phyloP scores from a whole-genome alignment of 2,113 vertebrate species.

The Corythoichthys intestinalis region DNA sequence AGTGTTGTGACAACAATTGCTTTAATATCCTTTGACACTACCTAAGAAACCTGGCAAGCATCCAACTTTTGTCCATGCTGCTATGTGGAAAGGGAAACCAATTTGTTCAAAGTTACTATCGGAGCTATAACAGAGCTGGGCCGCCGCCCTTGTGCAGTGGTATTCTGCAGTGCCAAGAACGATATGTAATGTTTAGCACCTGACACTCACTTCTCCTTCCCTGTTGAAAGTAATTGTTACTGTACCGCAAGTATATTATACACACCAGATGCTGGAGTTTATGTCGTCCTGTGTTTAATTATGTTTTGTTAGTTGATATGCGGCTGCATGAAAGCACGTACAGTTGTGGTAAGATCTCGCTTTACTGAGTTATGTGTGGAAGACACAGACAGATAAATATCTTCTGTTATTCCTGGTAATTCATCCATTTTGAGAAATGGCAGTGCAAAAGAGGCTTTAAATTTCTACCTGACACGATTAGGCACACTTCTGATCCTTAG shows the following conservation, averaged over 20 bases:
- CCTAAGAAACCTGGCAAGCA: not conserved
- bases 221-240: not conserved
- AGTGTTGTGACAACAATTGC: too few species aligned
- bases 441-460: not conserved
- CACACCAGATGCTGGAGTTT: not conserved
- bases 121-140: not conserved
- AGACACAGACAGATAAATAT: not conserved
- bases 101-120: not conserved
- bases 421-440: not conserved
- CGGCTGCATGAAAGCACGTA: not conserved
- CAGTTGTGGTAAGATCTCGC: not conserved
- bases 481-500: not conserved
- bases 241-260: not conserved
- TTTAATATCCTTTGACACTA: not conserved
- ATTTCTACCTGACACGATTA: slow-evolving; percentile 32
- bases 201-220: not conserved
- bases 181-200: not conserved
- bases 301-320: not conserved
- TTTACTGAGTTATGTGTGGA: not conserved
- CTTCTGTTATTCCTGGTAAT: not conserved
- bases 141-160: not conserved
- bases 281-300: not conserved
- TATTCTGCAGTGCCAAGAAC: not conserved
- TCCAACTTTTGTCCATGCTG: not conserved
- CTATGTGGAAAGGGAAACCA: not conserved